Evolutionary conservation across 2,113 vertebrate genomes (phyloP).

Genomic region (Sander vitreus): DNA sequence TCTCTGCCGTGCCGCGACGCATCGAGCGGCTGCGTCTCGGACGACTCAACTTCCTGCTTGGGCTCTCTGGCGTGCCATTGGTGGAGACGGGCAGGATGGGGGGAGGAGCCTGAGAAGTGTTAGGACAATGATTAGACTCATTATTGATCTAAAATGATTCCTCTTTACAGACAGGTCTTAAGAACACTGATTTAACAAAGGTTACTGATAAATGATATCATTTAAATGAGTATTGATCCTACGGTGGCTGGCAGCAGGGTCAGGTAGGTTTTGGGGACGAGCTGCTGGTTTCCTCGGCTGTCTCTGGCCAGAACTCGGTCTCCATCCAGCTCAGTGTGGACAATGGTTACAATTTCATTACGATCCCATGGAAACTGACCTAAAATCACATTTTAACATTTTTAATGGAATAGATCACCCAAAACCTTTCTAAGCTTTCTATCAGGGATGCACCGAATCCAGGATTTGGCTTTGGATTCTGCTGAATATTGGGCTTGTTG

Average conservation of each 20-base stretch:
- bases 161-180: not conserved
- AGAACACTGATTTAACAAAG: not conserved
- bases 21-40: constrained; percentile 74
- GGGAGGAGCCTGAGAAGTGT: constrained; percentile 37
- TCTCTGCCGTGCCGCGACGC: constrained; percentile 75
- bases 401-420: too few species aligned
- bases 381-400: constrained; percentile 22
- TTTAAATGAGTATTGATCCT: not conserved
- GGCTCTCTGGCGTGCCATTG: constrained; percentile 36
- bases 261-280: constrained; percentile 72
- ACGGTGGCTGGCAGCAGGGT: constrained; percentile 63
- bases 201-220: not conserved
- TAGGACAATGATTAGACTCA: not conserved
- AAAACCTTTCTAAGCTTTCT: too few species aligned
- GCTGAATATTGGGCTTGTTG: too few species aligned
- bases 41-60: constrained; percentile 60
- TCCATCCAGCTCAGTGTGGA: constrained; percentile 36
- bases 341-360: constrained; percentile 61
- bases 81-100: constrained; percentile 30
- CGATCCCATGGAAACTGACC: constrained; percentile 62
- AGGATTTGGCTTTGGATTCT: too few species aligned
- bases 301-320: constrained; percentile 71
- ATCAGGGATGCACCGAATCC: too few species aligned
- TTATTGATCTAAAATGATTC: not conserved
- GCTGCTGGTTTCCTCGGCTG: constrained; percentile 65